Evolutionary conservation across 2,797 vertebrate species (phyloP).

Genomic region (Betta splendens): DNA sequence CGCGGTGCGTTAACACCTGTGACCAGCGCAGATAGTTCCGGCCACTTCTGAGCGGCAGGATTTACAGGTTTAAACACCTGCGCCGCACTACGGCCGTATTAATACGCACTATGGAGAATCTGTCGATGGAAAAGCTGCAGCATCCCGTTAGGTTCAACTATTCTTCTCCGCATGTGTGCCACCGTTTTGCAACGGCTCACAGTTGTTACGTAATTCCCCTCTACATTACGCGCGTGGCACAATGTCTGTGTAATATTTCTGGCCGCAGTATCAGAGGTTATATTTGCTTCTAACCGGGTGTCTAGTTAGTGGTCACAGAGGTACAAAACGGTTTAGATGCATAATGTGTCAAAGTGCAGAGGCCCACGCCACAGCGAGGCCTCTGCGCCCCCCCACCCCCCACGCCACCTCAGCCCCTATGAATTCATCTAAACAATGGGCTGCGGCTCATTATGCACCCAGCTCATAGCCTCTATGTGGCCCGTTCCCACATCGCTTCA

Average conservation of each 20-base stretch:
- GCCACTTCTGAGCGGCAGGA: constrained; percentile 2
- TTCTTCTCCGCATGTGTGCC: no score
- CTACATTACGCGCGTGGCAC: no score
- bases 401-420: constrained; percentile 41
- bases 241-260: not conserved
- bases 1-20: no score
- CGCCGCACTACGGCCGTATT: not conserved
- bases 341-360: constrained; percentile 51
- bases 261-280: not conserved
- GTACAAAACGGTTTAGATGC: constrained; percentile 40
- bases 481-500: constrained; percentile 76
- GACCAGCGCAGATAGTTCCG: constrained; percentile 18
- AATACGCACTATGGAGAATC: not conserved
- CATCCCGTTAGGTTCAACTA: no score
- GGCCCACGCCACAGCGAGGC: constrained; percentile 30
- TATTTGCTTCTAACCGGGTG: not conserved
- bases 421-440: constrained; percentile 73
- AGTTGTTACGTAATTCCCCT: no score
- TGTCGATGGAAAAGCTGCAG: no score
- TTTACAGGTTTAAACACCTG: constrained; percentile 5
- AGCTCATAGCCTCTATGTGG: constrained; percentile 61
- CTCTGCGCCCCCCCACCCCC: constrained; percentile 55
- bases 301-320: constrained; percentile 15
- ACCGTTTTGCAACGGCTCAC: no score
- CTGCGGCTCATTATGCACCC: constrained; percentile 76